phyloP scores from a whole-genome alignment of 1,140 invertebrate genomes.

The Goniozus legneri region DNA sequence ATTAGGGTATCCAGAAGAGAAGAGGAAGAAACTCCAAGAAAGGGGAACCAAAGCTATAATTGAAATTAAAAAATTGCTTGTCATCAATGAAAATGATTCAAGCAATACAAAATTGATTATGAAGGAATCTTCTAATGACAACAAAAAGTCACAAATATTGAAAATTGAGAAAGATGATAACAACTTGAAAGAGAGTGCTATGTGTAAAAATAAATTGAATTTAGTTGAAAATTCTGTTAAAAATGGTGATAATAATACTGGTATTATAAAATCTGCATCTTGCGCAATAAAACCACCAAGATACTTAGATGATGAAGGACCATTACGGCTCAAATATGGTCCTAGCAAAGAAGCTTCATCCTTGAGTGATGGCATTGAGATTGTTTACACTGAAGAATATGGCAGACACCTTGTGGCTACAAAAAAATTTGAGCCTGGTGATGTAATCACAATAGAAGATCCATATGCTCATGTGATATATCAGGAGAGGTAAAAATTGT shows the following conservation, averaged over 20 bases:
- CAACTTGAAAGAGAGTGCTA: not conserved
- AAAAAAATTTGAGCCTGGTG: slow-evolving; percentile 67
- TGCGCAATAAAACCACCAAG: slow-evolving; percentile 20
- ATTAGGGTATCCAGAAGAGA: slow-evolving; percentile 47
- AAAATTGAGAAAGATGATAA: slow-evolving; percentile 3
- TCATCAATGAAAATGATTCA: slow-evolving; percentile 4
- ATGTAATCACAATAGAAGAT: slow-evolving; percentile 75
- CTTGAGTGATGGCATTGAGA: slow-evolving; percentile 60
- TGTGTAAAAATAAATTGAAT: slow-evolving; percentile 9
- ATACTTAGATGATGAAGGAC: slow-evolving; percentile 34
- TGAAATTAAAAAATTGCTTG: slow-evolving; percentile 31
- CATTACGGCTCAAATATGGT: slow-evolving; percentile 35
- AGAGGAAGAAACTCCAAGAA: slow-evolving; percentile 40
- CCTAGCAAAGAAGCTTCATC: slow-evolving; percentile 55
- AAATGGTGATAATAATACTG: not conserved
- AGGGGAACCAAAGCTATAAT: slow-evolving; percentile 38
- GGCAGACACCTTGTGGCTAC: slow-evolving; percentile 68
- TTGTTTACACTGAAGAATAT: slow-evolving; percentile 58
- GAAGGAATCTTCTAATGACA: not conserved
- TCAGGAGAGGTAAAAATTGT: slow-evolving; percentile 54
- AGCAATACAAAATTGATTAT: slow-evolving; percentile 3
- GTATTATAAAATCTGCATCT: slow-evolving; percentile 2
- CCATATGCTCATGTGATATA: slow-evolving; percentile 73
- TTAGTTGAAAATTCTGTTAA: slow-evolving; percentile 1
- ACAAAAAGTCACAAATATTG: not conserved